phyloP scores from a whole-genome alignment of 2,113 vertebrate genomes.

The Abramis brama region DNA sequence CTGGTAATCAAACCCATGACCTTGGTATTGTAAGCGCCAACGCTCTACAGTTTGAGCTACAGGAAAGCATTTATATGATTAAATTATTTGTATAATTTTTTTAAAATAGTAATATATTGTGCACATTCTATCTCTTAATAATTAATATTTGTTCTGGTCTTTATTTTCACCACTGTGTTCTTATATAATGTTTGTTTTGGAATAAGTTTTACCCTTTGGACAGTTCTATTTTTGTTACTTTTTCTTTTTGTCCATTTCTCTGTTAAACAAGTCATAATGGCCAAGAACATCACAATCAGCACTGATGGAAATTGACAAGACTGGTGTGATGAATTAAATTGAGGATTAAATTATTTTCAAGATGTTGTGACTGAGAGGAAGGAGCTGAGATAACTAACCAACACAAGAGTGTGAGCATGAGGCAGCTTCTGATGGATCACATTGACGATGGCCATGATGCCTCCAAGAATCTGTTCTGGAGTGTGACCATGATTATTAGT shows the following conservation, averaged over 20 bases:
- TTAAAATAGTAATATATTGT: background rate
- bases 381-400: slow-evolving; percentile 75
- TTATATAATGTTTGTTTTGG: background rate
- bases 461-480: slow-evolving; percentile 82
- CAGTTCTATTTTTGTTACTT: background rate
- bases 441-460: slow-evolving; percentile 83
- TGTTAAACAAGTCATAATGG: background rate
- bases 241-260: background rate
- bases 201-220: background rate
- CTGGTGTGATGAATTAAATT: background rate
- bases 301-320: background rate
- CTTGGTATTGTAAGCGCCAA: too few relatives aligned
- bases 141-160: too few relatives aligned
- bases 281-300: background rate
- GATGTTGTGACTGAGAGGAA: background rate
- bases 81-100: background rate
- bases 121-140: background rate
- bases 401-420: slow-evolving; percentile 80
- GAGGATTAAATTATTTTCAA: background rate
- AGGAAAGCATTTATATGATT: background rate
- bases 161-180: background rate
- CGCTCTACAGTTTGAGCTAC: too few relatives aligned
- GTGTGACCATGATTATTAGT: slow-evolving; percentile 88
- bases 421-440: slow-evolving; percentile 84
- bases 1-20: too few relatives aligned